Evolutionary conservation across 2,888 invertebrate species (phyloP), one percentile per base, ranked within the genome.

Genomic region (Mesorhabditis spiculigera): DNA sequence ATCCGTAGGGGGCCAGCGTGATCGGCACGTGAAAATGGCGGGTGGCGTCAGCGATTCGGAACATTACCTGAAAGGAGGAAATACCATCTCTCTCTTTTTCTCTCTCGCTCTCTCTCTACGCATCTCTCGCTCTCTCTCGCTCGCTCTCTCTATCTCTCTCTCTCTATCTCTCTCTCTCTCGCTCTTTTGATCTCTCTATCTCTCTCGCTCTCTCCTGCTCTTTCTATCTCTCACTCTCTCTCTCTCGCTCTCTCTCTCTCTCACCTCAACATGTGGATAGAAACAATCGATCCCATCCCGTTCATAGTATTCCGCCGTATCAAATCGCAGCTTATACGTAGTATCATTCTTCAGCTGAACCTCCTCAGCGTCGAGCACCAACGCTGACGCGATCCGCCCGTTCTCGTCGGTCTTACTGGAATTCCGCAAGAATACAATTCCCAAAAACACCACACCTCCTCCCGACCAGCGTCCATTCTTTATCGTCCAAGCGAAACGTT

Each of bases 21-120:
- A 82, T 69, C 6, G 82, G 82, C 8, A 82, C 79, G 68, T 82
- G 82, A 45, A 80, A 82, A 67, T 82, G 79, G 45, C 72, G 72
- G 43, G 78, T 73, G 13, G 77, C 71, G 65, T 82, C 78, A 4
- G 61, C 70, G 61, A 82, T 72, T 41, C 72, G 69, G 73, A 82
- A 82, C 5, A 77, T 65, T 4, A 82, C 79, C 80, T 80, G 67
- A 73, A 77, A 63, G 28, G 28, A 3, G 28, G 28, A 28, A 28
- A 28, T 28, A 28, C 3, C 3, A 28, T 28, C 28, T 28, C 28
- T 28, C 28, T 1, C 28, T 28, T 3, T 28, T n/a, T n/a, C n/a
- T n/a, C n/a, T n/a, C n/a, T n/a, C n/a, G n/a, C n/a, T n/a, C n/a
- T n/a, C n/a, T n/a, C n/a, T n/a, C n/a, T n/a, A n/a, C n/a, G n/a